Conservation (phyloP, 2,113 vertebrate species). For the Haliaeetus leucogaster region DNA sequence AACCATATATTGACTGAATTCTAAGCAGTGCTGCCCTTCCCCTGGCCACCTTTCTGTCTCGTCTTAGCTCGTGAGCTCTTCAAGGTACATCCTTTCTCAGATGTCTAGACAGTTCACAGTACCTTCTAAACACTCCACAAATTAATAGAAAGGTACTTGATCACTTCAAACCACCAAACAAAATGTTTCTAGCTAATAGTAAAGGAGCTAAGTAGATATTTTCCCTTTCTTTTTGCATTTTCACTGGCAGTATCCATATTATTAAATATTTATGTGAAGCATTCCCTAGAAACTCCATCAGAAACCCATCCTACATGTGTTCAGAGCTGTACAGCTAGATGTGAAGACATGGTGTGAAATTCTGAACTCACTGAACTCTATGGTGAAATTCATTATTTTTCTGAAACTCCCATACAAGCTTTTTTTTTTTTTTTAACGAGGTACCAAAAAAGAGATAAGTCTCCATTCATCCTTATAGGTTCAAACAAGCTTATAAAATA, state of each 20-base stretch:
- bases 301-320: not conserved
- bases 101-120: not conserved
- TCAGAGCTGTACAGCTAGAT: not conserved
- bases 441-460: not conserved
- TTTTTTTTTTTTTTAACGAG: not conserved
- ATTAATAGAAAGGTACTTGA: not conserved
- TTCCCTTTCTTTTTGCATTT: not conserved
- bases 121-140: not conserved
- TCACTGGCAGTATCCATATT: not conserved
- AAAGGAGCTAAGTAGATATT: not conserved
- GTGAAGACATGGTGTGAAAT: not conserved
- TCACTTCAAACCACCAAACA: not conserved
- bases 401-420: not conserved
- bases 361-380: not conserved
- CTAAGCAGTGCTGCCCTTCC: not conserved
- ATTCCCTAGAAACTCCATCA: not conserved
- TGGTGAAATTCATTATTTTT: not conserved
- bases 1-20: not conserved
- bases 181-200: not conserved
- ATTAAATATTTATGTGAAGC: not conserved
- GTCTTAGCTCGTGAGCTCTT: not conserved
- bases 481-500: not conserved
- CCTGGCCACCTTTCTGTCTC: not conserved
- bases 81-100: not conserved
- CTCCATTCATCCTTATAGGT: not conserved